Percentiles rank a stretch among this genome's conserved stretches.
phyloP scores from a whole-genome alignment of 2,113 vertebrate genomes.

The Ageneiosus marmoratus region DNA sequence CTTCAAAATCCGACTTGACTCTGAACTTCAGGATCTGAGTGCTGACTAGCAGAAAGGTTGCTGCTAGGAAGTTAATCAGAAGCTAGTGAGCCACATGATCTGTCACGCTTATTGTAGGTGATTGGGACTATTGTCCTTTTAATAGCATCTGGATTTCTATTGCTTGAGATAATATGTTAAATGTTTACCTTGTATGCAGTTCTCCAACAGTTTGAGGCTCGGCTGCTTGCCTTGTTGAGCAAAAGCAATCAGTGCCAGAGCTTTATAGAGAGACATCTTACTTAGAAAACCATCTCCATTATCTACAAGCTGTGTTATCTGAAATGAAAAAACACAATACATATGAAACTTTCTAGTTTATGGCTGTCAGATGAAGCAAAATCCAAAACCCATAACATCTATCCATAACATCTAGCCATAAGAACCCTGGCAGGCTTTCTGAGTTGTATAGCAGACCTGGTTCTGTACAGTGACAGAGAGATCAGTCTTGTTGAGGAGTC shows the following conservation, averaged over 20 bases:
- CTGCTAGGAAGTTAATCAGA: background rate
- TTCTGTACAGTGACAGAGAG: constrained; percentile 65
- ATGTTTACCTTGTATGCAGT: constrained; percentile 73
- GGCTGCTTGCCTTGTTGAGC: constrained; percentile 79
- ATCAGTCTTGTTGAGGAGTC: constrained; percentile 70
- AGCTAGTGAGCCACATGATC: constrained; percentile 5
- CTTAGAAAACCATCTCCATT: constrained; percentile 69
- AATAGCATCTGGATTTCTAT: constrained; percentile 56
- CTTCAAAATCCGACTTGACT: background rate
- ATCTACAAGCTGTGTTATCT: constrained; percentile 74
- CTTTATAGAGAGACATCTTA: constrained; percentile 74
- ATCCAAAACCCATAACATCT: background rate
- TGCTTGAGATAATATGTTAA: background rate
- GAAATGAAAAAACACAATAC: constrained; percentile 47
- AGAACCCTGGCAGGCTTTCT: background rate
- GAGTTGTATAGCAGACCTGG: constrained; percentile 64
- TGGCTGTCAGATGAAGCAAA: background rate
- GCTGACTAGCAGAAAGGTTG: background rate
- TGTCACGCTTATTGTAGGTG: constrained; percentile 1
- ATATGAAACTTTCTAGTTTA: background rate
- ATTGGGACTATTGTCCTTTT: constrained; percentile 31
- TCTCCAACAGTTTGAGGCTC: constrained; percentile 73
- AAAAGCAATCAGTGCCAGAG: constrained; percentile 72
- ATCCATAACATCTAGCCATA: too few species aligned
- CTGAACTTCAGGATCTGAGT: background rate